Evolutionary conservation across 1,140 invertebrate genomes (phyloP), one percentile per base, ranked within the genome.

Genomic region (Drosophila pectinifera): DNA sequence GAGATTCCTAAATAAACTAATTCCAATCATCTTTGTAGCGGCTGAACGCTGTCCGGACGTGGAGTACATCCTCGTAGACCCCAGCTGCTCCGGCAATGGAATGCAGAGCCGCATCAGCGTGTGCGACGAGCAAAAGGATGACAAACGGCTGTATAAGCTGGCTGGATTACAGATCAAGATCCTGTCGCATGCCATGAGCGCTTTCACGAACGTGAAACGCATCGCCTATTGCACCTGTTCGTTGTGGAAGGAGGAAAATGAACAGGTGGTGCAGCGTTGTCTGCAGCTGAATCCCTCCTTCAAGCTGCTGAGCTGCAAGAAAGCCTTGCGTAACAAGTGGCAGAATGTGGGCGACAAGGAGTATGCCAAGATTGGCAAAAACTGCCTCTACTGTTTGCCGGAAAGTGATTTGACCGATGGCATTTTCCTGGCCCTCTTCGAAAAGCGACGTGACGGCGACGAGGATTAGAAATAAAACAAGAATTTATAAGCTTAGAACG

Each of bases 161-260:
- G 94, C 96, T 31, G 95, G 95, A 14, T 95, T 99, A 69, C 98
- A 99, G 94, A 95, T 95, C 22, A 95, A 96, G 81, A 94, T 99
- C 48, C 93, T 99, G 8, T 95, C 95, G 68, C 96, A 97, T 92
- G 98, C 98, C 1, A 94, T 99, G 75, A 94, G 94, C 16, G 93
- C 94, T 5, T 98, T 98, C 92, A 96, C 97, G 2, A 95, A 95
- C 61, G 97, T 95, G 0, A 96, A 98, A 90, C 93, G 95, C 65
- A 95, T 99, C 45, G 96, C 98, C 6, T 99, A 99, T 91, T 99
- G 98, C 16, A 99, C 98, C 0, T 99, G 98, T 92, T 99, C 98
- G 0, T 90, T 98, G 24, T 94, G 96, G 92, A 93, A 95, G 6
- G 95, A 98, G 93, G 98, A 99, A 93, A 99, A 99, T 92, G 98